Conservation (phyloP, 2,797 vertebrate species). For the Scolopax rusticola region DNA sequence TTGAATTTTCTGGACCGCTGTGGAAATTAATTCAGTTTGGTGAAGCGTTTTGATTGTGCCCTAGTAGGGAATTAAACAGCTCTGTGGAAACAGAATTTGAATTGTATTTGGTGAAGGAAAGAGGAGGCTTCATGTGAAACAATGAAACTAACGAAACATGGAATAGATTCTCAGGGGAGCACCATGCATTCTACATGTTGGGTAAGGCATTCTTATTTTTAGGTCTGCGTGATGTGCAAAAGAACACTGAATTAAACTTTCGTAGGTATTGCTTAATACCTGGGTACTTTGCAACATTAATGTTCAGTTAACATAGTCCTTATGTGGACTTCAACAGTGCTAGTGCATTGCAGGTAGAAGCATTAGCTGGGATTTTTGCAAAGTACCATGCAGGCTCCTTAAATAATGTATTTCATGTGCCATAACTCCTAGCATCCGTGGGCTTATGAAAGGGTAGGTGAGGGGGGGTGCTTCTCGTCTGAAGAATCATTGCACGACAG, state of each 20-base stretch:
- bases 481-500: not conserved
- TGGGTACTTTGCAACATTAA: not conserved
- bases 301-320: not conserved
- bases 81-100: not conserved
- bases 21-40: not conserved
- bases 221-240: not conserved
- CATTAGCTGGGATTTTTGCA: not conserved
- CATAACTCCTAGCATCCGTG: not conserved
- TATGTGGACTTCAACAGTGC: not conserved
- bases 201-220: not conserved
- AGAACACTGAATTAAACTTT: not conserved
- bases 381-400: not conserved
- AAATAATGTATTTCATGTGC: not conserved
- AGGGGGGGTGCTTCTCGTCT: not conserved
- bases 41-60: not conserved
- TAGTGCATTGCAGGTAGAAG: accelerated
- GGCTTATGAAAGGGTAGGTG: not conserved
- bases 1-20: not conserved
- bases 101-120: not conserved
- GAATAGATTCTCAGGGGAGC: not conserved
- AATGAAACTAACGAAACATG: not conserved
- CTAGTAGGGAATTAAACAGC: not conserved
- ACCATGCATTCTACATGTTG: not conserved
- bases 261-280: not conserved
- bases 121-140: not conserved